Conservation (phyloP, 2,113 vertebrate species). For the Gnathonemus longibarbis region DNA sequence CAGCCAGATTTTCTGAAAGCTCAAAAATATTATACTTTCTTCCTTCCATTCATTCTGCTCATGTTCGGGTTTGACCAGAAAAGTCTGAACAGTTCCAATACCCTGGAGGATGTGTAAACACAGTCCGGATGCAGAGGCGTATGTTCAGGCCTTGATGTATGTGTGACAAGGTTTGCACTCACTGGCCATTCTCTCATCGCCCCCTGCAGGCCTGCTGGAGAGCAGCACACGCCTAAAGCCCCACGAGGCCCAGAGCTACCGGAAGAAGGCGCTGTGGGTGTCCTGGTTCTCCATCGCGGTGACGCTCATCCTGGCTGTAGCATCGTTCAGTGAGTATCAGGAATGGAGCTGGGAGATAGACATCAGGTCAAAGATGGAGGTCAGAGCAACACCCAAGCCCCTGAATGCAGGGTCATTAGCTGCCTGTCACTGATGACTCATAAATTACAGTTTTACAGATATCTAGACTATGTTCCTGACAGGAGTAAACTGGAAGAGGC, state of each 20-base stretch:
- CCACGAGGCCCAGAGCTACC: slow-evolving; percentile 96
- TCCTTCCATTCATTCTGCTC: neutral
- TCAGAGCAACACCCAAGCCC: neutral
- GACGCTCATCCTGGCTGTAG: slow-evolving; percentile 84
- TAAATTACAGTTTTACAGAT: neutral
- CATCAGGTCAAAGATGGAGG: neutral
- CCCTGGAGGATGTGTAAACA: neutral
- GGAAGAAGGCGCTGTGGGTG: slow-evolving; percentile 95
- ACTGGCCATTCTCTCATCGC: neutral
- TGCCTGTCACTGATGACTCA: neutral
- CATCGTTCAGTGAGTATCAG: slow-evolving; percentile 88
- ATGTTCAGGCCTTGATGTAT: neutral
- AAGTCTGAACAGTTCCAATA: neutral
- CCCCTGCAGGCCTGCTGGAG: slow-evolving; percentile 82
- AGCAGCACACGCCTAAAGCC: slow-evolving; percentile 96
- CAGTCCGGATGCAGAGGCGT: neutral
- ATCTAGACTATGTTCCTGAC: neutral
- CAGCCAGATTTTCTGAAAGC: neutral
- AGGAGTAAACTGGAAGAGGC: neutral
- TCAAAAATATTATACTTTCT: neutral
- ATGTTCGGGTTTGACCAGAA: neutral
- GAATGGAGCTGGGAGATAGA: neutral
- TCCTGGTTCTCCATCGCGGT: slow-evolving; percentile 90
- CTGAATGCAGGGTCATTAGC: neutral
- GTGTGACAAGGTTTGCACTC: neutral